Percentiles rank a stretch among this genome's conserved stretches.
These are phyloP conservation scores for Drosophila falleni DNA, from an alignment of 2,888 invertebrate genomes.

Conservation along the genomic window DNA sequence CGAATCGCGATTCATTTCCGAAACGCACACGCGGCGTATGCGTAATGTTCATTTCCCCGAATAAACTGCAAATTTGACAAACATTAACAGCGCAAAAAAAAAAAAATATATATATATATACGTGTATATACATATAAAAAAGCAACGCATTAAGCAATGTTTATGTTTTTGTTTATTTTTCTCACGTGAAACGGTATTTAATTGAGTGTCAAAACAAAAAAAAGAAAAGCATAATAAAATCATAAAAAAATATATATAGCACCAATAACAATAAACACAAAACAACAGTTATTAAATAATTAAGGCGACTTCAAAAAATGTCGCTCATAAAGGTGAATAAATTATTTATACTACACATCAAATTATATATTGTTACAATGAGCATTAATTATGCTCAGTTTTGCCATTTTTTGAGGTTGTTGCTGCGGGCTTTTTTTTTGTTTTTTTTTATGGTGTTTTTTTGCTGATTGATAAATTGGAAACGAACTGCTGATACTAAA, in stretches of 20 bases:
- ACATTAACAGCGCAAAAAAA: background rate
- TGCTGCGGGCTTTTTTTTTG: background rate
- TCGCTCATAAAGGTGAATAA: conserved; percentile 53
- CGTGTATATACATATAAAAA: conserved; percentile 1
- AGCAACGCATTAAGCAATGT: conserved; percentile 19
- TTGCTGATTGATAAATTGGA: background rate
- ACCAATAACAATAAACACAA: conserved; percentile 17
- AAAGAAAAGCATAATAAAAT: conserved; percentile 1
- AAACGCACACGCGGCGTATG: conserved; percentile 41
- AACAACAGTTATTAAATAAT: conserved; percentile 14
- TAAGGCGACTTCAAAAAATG: conserved; percentile 37
- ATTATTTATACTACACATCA: background rate
- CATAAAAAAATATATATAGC: conserved; percentile 4
- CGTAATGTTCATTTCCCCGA: conserved; percentile 42
- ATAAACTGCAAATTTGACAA: conserved; percentile 27
- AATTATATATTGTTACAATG: conserved; percentile 2
- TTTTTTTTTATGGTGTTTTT: background rate
- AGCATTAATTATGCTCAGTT: background rate
- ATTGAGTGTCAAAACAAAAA: conserved; percentile 47
- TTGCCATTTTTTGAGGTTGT: background rate
- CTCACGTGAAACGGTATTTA: conserved; percentile 36
- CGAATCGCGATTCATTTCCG: conserved; percentile 27
- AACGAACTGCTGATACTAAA: background rate
- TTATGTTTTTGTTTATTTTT: conserved; percentile 36
- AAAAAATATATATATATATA: conserved; percentile 1